These are phyloP conservation scores for Drosophila colorata DNA, from an alignment of 2,888 invertebrate genomes.

Conservation along the genomic window DNA sequence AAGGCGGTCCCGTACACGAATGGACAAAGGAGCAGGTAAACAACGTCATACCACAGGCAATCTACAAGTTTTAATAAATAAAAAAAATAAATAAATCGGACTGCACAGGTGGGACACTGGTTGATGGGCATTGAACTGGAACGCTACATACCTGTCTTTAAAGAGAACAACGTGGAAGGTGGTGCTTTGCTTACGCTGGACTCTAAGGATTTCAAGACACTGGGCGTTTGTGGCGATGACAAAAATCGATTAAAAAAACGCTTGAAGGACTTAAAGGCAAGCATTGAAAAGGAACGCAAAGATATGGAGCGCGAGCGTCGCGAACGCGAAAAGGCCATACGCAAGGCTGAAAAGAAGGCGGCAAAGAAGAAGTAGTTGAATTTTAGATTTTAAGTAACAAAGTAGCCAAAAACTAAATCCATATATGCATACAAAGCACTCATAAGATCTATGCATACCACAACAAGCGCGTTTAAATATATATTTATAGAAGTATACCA, in stretches of 20 bases:
- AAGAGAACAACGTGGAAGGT: conserved; percentile 95
- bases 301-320: conserved; percentile 94
- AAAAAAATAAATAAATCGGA: not conserved
- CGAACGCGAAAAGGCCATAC: conserved; percentile 93
- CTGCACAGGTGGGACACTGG: conserved; percentile 95
- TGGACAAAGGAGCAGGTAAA: conserved; percentile 92
- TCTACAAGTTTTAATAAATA: not conserved
- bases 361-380: conserved; percentile 88
- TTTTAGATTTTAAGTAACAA: conserved; percentile 62
- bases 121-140: conserved; percentile 93
- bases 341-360: conserved; percentile 94
- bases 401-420: conserved; percentile 77
- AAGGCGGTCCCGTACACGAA: conserved; percentile 90
- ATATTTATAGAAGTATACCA: conserved; percentile 30
- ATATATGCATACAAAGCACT: conserved; percentile 60
- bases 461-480: conserved; percentile 46
- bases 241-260: conserved; percentile 93
- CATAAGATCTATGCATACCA: conserved; percentile 59
- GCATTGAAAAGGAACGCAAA: conserved; percentile 89
- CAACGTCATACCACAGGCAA: conserved; percentile 15
- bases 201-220: conserved; percentile 95
- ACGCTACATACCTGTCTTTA: conserved; percentile 94
- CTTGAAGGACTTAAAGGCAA: conserved; percentile 92
- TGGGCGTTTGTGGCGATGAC: conserved; percentile 92
- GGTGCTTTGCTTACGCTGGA: conserved; percentile 93